Conservation (phyloP, 2,113 vertebrate genomes). For the Eclectus roratus region DNA sequence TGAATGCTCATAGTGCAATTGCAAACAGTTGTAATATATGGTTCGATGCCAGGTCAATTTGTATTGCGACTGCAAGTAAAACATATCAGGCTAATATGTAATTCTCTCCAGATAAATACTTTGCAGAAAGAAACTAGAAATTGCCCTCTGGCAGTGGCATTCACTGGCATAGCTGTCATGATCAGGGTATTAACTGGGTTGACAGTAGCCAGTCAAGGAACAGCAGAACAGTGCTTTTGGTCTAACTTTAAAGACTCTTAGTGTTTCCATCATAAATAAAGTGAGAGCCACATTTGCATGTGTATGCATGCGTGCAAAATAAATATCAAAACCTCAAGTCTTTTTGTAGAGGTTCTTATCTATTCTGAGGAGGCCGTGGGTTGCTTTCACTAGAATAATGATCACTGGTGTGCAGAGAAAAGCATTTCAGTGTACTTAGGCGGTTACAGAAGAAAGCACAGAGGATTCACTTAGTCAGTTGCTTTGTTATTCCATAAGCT, state of each 20-base stretch:
- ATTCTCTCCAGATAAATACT: constrained; percentile 49
- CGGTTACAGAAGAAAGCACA: not conserved
- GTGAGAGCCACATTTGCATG: not conserved
- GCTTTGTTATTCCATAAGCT: constrained; percentile 30
- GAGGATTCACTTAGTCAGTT: not conserved
- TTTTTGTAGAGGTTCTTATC: constrained; percentile 12
- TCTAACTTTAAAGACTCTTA: not conserved
- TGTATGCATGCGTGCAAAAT: not conserved
- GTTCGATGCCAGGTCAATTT: constrained; percentile 13
- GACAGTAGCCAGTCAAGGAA: constrained; percentile 19
- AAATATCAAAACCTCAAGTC: not conserved
- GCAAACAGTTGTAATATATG: not conserved
- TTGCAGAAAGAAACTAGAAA: constrained; percentile 13
- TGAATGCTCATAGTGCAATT: not conserved
- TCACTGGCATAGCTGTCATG: not conserved
- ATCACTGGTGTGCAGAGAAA: not conserved
- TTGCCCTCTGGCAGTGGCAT: not conserved
- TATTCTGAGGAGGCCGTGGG: not conserved
- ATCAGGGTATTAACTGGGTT: constrained; percentile 9
- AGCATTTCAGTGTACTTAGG: not conserved
- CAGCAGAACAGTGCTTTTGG: not conserved
- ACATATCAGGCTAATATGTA: not conserved
- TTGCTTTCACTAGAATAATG: constrained; percentile 4
- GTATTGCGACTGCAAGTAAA: constrained; percentile 16
- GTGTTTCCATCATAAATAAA: constrained; percentile 28